Percentiles rank a stretch among this genome's conserved stretches.
Evolutionary conservation across 2,797 vertebrate genomes (phyloP).

Genomic region (Arctocebus calabarensis): DNA sequence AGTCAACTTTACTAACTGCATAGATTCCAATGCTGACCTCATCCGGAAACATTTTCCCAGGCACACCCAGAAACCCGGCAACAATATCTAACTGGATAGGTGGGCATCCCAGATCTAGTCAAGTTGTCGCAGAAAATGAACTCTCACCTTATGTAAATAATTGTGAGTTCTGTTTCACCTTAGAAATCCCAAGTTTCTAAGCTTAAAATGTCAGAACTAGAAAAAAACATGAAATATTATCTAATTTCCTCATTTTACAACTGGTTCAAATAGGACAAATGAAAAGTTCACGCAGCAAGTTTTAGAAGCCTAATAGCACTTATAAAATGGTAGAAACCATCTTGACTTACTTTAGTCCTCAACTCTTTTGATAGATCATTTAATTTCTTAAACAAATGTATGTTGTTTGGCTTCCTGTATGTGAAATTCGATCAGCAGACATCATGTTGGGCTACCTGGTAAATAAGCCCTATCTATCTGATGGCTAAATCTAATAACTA

Average conservation of each 20-base stretch:
- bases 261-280: not conserved
- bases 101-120: not conserved
- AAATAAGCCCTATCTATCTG: not conserved
- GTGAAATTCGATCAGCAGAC: not conserved
- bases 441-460: not conserved
- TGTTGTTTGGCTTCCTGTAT: constrained; percentile 10
- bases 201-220: not conserved
- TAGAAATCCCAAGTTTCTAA: not conserved
- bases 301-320: not conserved
- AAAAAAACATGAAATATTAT: not conserved
- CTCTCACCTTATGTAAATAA: not conserved
- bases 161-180: not conserved
- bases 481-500: not conserved
- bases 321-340: not conserved
- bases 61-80: not conserved
- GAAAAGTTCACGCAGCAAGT: not conserved
- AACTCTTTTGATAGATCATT: not conserved
- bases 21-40: not conserved
- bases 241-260: constrained; percentile 12
- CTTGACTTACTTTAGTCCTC: constrained; percentile 21
- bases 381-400: constrained; percentile 52
- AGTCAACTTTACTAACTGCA: not conserved
- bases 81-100: not conserved
- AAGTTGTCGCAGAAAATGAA: not conserved
- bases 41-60: not conserved